phyloP scores from a whole-genome alignment of 53 echinoderm and acorn worm species.

The Temnopleurus reevesii region DNA sequence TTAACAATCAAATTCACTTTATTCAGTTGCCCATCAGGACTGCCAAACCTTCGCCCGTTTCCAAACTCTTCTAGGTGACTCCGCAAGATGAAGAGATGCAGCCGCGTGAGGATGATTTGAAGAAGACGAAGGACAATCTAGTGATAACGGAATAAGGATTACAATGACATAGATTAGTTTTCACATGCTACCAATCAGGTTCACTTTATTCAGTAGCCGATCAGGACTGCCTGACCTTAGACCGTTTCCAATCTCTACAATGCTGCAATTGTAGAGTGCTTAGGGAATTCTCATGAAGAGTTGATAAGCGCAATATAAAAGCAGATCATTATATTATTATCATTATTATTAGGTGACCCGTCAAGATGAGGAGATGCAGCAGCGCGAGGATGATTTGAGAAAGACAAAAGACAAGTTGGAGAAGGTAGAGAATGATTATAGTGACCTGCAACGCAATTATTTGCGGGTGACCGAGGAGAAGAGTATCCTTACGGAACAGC shows the following conservation, averaged over 20 bases:
- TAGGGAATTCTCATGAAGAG: too few species aligned
- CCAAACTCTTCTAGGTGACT: constrained; percentile 58
- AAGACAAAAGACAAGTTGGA: constrained; percentile 72
- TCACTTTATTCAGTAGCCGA: background rate
- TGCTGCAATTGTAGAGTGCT: too few species aligned
- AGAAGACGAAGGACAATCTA: constrained; percentile 65
- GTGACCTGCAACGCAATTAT: constrained; percentile 75
- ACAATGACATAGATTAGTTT: constrained; percentile 73
- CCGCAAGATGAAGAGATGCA: constrained; percentile 92
- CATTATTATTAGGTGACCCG: constrained; percentile 77
- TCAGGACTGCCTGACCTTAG: too few species aligned
- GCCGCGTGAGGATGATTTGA: constrained; percentile 77
- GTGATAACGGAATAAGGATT: constrained; percentile 58
- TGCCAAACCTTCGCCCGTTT: too few species aligned
- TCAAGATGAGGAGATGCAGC: constrained; percentile 91
- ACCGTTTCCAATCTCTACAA: background rate
- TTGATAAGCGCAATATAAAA: too few species aligned
- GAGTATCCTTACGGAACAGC: constrained; percentile 94
- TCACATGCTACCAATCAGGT: background rate
- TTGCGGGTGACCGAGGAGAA: constrained; percentile 89
- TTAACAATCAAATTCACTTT: too few species aligned
- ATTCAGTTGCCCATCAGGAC: too few species aligned
- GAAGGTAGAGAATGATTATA: constrained; percentile 63
- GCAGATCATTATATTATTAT: too few species aligned
- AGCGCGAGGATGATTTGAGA: constrained; percentile 81